Base-by-base conservation (phyloP, 2,113 vertebrate species). In the Malaclemys terrapin region DNA sequence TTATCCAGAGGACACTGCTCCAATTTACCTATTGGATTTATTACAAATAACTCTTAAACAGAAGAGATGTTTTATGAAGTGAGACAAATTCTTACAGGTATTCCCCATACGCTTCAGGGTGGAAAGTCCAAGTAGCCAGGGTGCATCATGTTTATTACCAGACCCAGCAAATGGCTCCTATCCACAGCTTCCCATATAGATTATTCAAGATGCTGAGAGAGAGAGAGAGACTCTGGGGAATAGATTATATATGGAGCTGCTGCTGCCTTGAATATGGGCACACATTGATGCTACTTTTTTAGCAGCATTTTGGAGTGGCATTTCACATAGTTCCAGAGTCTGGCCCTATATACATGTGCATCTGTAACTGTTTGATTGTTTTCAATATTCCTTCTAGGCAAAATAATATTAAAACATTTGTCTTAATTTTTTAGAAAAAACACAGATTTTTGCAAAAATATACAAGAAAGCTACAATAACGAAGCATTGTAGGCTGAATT, bases 381-480 rank as follows among this genome's bases (percentile, higher is more conserved):
- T 89, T 19, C 24, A 72, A 10, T 38, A 6, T 78, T 81, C 88
- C 45, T 87, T 90, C 53, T 7, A 20, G 13, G 78, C 88, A 11
- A 95, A 86, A 25, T 80, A 25, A 72, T 16, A 31, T 38, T 83
- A 50, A 83, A 56, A 50, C 6, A 5, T 62, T 84, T 27, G 27
- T 42, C 2, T 76, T 92, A 29, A 76, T 35, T 89, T 87, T 54
- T 8, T 1, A 5, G 2, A 93, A 82, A 42, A 81, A 81, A 2
- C 35, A 78, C 4, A 10, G 24, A 0, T 0, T 35, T 65, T 83
- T 75, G 49, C 72, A 1, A 3, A 10, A 25, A n/a, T 69, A 19
- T 29, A n/a, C 53, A 56, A 59, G 2, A 2, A 35, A 45, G 8
- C 13, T 82, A 22, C 8, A 69, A 54, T 95, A 84, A 2, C 65